A percentile compares a stretch with the other conserved stretches of the same genome.
phyloP scores from a whole-genome alignment of 2,888 invertebrate genomes.

The Prionchulus punctatus region DNA sequence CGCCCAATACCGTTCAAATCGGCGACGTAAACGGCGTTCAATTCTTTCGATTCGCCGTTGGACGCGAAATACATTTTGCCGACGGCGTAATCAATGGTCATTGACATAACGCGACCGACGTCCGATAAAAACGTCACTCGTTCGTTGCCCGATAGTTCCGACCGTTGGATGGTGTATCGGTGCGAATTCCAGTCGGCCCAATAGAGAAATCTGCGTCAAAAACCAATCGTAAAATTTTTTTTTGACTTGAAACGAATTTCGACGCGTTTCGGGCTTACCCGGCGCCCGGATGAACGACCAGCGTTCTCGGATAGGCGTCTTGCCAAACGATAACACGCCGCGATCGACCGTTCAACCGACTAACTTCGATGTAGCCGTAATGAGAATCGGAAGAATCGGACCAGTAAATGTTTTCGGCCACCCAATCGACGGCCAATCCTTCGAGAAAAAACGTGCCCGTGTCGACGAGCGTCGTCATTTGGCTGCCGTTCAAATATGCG shows the following conservation, averaged over 20 bases:
- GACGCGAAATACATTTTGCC: too few species aligned
- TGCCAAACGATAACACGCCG: not conserved
- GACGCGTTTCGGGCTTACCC: too few species aligned
- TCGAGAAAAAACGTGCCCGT: not conserved
- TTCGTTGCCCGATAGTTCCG: not conserved
- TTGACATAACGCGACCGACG: not conserved
- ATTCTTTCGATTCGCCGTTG: too few species aligned
- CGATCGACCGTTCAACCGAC: not conserved
- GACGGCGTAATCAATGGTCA: not conserved
- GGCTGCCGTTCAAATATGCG: not conserved
- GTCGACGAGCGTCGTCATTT: not conserved
- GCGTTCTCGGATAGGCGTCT: not conserved
- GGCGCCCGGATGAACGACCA: not conserved
- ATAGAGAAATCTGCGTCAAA: not conserved
- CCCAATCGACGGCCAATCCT: constrained; percentile 1
- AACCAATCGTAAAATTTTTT: too few species aligned
- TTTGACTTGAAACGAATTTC: too few species aligned
- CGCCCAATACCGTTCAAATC: not conserved
- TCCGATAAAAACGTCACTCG: not conserved
- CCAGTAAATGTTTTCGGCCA: not conserved
- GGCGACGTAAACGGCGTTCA: not conserved
- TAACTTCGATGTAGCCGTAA: not conserved
- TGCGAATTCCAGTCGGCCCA: not conserved
- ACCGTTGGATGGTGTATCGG: not conserved
- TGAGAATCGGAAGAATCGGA: not conserved